Conservation (phyloP, 2,113 vertebrate species). For the Falco punctatus region DNA sequence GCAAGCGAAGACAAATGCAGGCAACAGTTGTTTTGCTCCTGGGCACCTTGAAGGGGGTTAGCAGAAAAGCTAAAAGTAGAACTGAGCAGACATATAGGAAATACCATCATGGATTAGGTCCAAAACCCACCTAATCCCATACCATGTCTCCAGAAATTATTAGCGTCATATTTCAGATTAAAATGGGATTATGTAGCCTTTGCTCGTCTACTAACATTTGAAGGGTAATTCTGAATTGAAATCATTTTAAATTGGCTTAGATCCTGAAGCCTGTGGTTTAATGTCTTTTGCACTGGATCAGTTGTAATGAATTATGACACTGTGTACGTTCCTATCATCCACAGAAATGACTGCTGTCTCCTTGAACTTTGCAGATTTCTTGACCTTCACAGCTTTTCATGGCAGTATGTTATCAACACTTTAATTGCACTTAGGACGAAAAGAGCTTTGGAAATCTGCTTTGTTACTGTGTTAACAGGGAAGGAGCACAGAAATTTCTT, state of each 20-base stretch:
- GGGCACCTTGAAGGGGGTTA: not conserved
- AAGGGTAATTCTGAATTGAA: not conserved
- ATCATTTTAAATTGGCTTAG: conserved; percentile 6
- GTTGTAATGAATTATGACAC: not conserved
- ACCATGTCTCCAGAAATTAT: not conserved
- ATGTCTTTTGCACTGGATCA: not conserved
- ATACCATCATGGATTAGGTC: not conserved
- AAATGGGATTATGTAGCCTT: not conserved
- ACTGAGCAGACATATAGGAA: not conserved
- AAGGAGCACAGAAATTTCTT: not conserved
- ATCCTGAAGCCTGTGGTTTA: not conserved
- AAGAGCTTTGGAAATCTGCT: not conserved
- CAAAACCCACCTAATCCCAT: not conserved
- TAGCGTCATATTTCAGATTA: not conserved
- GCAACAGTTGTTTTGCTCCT: not conserved
- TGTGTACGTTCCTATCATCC: not conserved
- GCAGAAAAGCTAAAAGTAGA: not conserved
- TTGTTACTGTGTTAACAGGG: not conserved
- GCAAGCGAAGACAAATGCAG: not conserved
- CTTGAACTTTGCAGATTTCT: not conserved
- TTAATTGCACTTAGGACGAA: not conserved
- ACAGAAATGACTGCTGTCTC: not conserved
- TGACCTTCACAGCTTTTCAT: not conserved
- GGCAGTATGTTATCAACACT: not conserved
- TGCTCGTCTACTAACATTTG: not conserved